Conservation (phyloP, 2,797 vertebrate species). For the Sebastes minor region DNA sequence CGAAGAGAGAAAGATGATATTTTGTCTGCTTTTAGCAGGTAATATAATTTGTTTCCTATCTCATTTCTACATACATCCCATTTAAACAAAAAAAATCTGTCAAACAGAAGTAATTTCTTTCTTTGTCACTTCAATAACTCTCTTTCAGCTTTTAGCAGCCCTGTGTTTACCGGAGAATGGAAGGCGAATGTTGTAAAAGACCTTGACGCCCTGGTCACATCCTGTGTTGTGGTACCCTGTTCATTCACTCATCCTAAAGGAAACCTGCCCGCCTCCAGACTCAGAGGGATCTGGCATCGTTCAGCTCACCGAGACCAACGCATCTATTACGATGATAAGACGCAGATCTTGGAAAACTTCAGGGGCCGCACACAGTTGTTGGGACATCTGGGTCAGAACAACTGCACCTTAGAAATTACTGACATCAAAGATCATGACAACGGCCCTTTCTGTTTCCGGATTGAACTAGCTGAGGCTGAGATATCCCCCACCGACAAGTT, state of each 20-base stretch:
- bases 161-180: slow-evolving; percentile 47
- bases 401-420: slow-evolving; percentile 72
- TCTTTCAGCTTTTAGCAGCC: slow-evolving; percentile 35
- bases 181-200: slow-evolving; percentile 2
- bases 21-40: slow-evolving; percentile 16
- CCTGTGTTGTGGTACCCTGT: slow-evolving; percentile 81
- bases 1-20: neutral
- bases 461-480: slow-evolving; percentile 19
- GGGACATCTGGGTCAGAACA: slow-evolving; percentile 41
- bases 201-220: slow-evolving; percentile 46
- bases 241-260: slow-evolving; percentile 51
- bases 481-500: neutral
- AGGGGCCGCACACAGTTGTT: slow-evolving; percentile 55
- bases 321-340: slow-evolving; percentile 4
- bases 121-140: neutral
- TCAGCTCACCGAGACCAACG: fast-evolving
- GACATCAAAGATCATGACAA: slow-evolving; percentile 54
- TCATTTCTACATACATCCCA: neutral
- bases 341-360: slow-evolving; percentile 23
- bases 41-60: neutral
- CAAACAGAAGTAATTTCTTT: neutral
- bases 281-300: slow-evolving; percentile 63
- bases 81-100: neutral
- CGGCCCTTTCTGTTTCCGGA: slow-evolving; percentile 70
- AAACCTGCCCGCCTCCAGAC: slow-evolving; percentile 15